Conservation (phyloP, 2,113 vertebrate genomes). For the Meriones unguiculatus region DNA sequence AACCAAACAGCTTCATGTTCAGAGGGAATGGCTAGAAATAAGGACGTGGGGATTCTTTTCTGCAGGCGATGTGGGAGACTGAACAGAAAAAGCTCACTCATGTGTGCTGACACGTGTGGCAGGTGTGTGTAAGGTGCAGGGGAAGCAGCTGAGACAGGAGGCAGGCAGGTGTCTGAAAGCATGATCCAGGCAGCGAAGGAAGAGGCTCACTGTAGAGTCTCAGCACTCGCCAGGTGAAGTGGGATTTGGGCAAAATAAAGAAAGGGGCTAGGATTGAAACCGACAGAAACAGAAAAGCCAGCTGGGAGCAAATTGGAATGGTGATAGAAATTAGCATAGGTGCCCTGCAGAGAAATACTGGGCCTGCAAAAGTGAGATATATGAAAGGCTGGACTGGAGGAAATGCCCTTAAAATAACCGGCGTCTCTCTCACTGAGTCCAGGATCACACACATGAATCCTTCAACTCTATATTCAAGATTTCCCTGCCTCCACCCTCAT, state of each 20-base stretch:
- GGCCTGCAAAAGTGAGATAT: neutral
- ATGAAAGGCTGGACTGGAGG: neutral
- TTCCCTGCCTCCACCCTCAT: too few relatives aligned
- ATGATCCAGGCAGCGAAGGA: neutral
- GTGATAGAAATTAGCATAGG: constrained; percentile 56
- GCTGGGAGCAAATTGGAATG: constrained; percentile 53
- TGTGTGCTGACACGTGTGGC: neutral
- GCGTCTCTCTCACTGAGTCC: neutral
- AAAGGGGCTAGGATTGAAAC: constrained; percentile 11
- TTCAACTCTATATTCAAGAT: neutral
- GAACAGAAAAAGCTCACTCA: neutral
- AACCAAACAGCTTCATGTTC: neutral
- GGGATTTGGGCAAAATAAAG: neutral
- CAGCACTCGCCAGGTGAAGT: neutral
- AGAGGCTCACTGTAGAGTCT: neutral
- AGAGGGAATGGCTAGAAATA: neutral
- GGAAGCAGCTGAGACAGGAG: neutral
- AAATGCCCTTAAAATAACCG: constrained; percentile 52
- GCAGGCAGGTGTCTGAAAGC: neutral
- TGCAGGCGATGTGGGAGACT: neutral
- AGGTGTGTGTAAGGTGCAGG: neutral
- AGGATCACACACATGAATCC: neutral
- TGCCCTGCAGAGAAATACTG: constrained; percentile 52
- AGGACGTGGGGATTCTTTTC: neutral
- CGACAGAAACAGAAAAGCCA: constrained; percentile 13